These are phyloP conservation scores for Digitonthophagus gazella DNA, from an alignment of 2,888 invertebrate species.

Conservation along the genomic window DNA sequence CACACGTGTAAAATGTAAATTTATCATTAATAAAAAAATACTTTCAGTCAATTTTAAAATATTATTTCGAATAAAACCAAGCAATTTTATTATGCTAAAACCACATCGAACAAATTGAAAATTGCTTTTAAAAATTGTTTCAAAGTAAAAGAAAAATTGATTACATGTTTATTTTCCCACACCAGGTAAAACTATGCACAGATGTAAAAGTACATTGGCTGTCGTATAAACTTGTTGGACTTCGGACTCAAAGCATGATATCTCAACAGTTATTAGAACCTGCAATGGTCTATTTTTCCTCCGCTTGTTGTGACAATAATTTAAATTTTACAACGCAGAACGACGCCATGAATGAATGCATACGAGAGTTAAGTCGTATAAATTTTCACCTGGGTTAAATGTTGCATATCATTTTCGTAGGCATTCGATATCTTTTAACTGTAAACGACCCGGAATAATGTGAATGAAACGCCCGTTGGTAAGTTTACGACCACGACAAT, in stretches of 20 bases:
- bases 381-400: too few relatives aligned
- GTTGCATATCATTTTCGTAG: too few relatives aligned
- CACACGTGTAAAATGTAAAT: neutral
- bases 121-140: too few relatives aligned
- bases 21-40: neutral
- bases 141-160: neutral
- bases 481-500: neutral
- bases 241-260: neutral
- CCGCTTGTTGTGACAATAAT: neutral
- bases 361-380: too few relatives aligned
- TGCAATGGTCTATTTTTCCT: neutral
- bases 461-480: neutral
- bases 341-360: too few relatives aligned
- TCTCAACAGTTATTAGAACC: neutral
- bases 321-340: neutral
- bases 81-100: too few relatives aligned
- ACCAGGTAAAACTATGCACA: neutral
- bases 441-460: neutral
- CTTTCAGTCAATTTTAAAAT: neutral
- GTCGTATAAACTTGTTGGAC: neutral
- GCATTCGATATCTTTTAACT: too few relatives aligned
- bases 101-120: too few relatives aligned
- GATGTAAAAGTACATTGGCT: neutral
- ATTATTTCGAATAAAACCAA: too few relatives aligned
- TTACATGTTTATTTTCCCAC: too few relatives aligned